Base-by-base conservation (phyloP, 2,888 invertebrate species). In the Syrphus vitripennis region DNA sequence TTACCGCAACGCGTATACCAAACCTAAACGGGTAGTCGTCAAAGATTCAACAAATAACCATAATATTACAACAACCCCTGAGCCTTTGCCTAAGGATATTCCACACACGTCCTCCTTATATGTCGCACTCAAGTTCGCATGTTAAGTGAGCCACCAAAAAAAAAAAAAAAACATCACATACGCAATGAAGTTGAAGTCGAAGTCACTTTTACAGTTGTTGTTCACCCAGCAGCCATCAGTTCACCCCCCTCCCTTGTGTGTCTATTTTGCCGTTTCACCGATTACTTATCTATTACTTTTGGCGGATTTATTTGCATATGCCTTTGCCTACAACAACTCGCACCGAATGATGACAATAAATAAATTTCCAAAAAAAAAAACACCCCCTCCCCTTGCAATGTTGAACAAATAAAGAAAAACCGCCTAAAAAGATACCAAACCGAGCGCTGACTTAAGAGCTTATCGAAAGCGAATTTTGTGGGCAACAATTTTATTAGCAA, bases 281-380 rank as follows among this genome's bases (percentile, higher is more conserved):
- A 86, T 86, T 86, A 86, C 86, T 82, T 86, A 86, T 86, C 86
- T 86, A 86, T 86, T 86, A 86, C 86, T 86, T 86, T 82, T 86
- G 86, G 86, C 82, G 86, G 86, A 86, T 86, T 86, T 86, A 86
- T 86, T 86, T 86, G 86, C 86, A 86, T 86, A 86, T 86, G 86
- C 82, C 86, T 82, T 34, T 34, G 59, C 34, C 59, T 34, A 45
- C 5, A n/a, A 50, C 14, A 19, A 70, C 29, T 45, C 63, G 45
- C 19, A 77, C 72, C 74, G 86, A 72, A 86, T 82, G 86, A 86
- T 82, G 86, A 86, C 86, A 86, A 86, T 86, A 86, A 81, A 86
- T 86, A 86, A 86, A 78, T 86, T 86, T 77, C 61, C 21, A 57
- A 31, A 19, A 19, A 31, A 19, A 34, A 59, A 34, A 34, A 34